A percentile compares a stretch with the other conserved stretches of the same genome.
Conservation (phyloP, 2,888 invertebrate species). For the Chloromyia formosa region DNA sequence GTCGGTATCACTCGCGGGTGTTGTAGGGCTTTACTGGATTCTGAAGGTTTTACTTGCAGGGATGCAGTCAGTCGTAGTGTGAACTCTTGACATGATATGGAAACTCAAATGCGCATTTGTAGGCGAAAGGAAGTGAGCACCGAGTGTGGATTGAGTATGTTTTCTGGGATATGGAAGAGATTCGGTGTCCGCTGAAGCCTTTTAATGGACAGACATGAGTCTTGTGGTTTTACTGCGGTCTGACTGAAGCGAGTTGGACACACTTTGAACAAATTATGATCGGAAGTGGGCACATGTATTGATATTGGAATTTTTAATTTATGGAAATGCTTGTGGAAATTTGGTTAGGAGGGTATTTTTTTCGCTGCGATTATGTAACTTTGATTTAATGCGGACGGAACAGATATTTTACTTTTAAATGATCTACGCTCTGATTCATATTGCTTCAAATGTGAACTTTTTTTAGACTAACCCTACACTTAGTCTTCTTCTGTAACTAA, state of each 20-base stretch:
- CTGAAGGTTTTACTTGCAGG: neutral
- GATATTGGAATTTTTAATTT: neutral
- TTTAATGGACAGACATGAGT: constrained; percentile 25
- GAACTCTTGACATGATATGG: constrained; percentile 22
- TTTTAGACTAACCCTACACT: too few species aligned
- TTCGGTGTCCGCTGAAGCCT: constrained; percentile 29
- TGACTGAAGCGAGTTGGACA: constrained; percentile 31
- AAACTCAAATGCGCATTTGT: constrained; percentile 10
- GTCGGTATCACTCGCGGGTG: neutral
- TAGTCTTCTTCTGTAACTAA: too few species aligned
- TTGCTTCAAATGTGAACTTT: too few species aligned
- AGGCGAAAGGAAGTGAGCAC: constrained; percentile 30
- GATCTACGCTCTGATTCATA: too few species aligned
- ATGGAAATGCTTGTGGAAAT: too few species aligned
- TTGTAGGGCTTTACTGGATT: constrained; percentile 32
- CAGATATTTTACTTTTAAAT: too few species aligned
- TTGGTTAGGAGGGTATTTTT: too few species aligned
- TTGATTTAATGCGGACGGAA: too few species aligned
- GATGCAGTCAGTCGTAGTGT: neutral
- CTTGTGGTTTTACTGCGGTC: constrained; percentile 29
- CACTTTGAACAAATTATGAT: constrained; percentile 26
- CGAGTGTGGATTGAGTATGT: constrained; percentile 26
- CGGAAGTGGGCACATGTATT: neutral
- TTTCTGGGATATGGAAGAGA: neutral
- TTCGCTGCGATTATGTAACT: too few species aligned